Evolutionary conservation across 2,113 vertebrate genomes (phyloP).

Genomic region (Oryzias curvinotus): DNA sequence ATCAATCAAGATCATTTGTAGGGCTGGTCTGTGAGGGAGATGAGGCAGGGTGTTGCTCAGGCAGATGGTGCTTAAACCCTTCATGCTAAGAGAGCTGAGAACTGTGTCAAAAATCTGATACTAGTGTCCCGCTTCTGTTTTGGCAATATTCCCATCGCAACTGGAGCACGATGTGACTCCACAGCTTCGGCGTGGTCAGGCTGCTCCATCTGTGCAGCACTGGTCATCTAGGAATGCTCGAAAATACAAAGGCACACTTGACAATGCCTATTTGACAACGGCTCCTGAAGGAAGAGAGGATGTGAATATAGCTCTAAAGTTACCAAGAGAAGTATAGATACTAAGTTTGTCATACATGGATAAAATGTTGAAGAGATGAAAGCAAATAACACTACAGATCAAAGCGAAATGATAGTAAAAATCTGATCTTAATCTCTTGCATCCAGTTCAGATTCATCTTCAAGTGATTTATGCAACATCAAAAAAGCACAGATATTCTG

Average conservation of each 20-base stretch:
- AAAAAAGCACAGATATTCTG: not conserved
- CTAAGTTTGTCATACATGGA: too few relatives aligned
- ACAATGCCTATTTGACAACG: not conserved
- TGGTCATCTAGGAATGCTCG: constrained; percentile 23
- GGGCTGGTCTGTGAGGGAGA: constrained; percentile 8
- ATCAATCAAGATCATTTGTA: constrained; percentile 49
- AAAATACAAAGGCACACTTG: constrained; percentile 19
- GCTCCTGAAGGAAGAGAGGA: not conserved
- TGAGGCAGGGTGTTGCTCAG: constrained; percentile 20
- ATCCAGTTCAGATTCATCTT: constrained; percentile 26
- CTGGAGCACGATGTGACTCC: constrained; percentile 38
- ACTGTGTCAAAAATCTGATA: constrained; percentile 32
- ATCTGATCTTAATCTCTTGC: not conserved
- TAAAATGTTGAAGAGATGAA: too few relatives aligned
- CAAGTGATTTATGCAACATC: constrained; percentile 27
- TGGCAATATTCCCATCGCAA: constrained; percentile 33
- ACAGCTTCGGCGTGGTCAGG: constrained; percentile 31
- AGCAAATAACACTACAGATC: too few relatives aligned
- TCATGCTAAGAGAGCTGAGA: constrained; percentile 40
- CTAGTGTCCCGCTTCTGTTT: constrained; percentile 35
- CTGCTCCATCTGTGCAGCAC: constrained; percentile 45
- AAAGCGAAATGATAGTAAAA: too few relatives aligned
- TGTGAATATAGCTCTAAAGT: too few relatives aligned
- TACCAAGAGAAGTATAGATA: too few relatives aligned
- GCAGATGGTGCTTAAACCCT: constrained; percentile 57